These are phyloP conservation scores for Schizaphis graminum DNA, from an alignment of 2,888 invertebrate genomes.

Conservation along the genomic window DNA sequence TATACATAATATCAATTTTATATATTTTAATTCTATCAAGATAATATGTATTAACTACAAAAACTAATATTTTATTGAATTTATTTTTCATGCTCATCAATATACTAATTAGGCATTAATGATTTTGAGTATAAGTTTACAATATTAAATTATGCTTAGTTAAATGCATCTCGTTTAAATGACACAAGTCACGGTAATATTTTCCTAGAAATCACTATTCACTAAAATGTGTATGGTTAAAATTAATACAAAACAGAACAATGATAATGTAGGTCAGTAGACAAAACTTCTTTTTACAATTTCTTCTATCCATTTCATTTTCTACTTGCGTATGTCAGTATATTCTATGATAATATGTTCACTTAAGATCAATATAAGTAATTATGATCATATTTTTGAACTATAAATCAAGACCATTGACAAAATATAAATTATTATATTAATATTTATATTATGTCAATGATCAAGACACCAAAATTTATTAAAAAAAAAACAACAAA, in stretches of 20 bases:
- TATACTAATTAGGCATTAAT: neutral
- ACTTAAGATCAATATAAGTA: neutral
- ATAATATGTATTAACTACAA: neutral
- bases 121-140: neutral
- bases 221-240: neutral
- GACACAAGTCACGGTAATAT: constrained; percentile 28
- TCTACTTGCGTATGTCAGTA: neutral
- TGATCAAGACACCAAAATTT: neutral
- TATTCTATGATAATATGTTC: neutral
- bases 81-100: neutral
- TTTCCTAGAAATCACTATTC: constrained; percentile 46
- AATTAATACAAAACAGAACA: constrained; percentile 39
- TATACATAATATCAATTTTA: neutral
- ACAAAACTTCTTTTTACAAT: constrained; percentile 20
- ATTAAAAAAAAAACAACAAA: neutral
- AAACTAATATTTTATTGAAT: neutral
- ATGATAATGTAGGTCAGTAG: constrained; percentile 44
- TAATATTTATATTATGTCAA: no score
- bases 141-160: neutral
- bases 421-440: no score
- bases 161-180: constrained; percentile 25
- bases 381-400: neutral
- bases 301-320: constrained; percentile 31
- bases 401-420: neutral
- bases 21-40: neutral